Base-by-base conservation (phyloP, 2,888 invertebrate genomes). In the Bombyx huttoni region DNA sequence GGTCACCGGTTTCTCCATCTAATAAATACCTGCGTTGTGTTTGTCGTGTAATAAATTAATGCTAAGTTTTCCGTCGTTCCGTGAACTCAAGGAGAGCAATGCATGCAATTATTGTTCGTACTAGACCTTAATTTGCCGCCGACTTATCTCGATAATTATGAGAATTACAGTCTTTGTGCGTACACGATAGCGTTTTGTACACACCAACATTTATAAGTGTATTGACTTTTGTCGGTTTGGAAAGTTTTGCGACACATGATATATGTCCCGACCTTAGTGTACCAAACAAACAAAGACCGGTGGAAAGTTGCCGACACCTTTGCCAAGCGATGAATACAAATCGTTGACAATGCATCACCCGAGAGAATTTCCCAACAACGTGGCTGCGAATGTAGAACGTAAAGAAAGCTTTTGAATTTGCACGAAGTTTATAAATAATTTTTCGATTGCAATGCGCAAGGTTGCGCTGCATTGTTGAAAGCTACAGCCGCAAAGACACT, bases 21-120 rank as follows among this genome's bases (percentile, higher is more conserved):
- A 68, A 67, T 66, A 71, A 69, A 70, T 68, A 61, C 68, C 68
- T 70, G 67, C 72, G 67, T 68, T 62, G 68, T 67, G 69, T 71
- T 69, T 40, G 56, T 59, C 64, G 63, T 65, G 62, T 70, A 73
- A 77, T 77, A 76, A 75, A 75, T 73, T 70, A 70, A 65, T 62
- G 70, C 60, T 62, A 60, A 59, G 67, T 67, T 80, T 74, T 81
- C 80, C 76, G 79, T 68, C 76, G 75, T 84, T 78, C 80, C 76
- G 79, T 63, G 66, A 76, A 75, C 75, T 78, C 82, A 83, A 85
- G 83, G 83, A 82, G 81, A 85, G 75, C 81, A 75, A 78, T 81
- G 68, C 66, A 72, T 77, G 73, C 69, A 77, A 81, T 81, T 78
- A 78, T 63, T 54, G 33, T 63, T 58, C 58, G 61, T 62, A 61